These are phyloP conservation scores for Cerceris ruficornis DNA, from an alignment of 2,888 invertebrate genomes.

Conservation along the genomic window DNA sequence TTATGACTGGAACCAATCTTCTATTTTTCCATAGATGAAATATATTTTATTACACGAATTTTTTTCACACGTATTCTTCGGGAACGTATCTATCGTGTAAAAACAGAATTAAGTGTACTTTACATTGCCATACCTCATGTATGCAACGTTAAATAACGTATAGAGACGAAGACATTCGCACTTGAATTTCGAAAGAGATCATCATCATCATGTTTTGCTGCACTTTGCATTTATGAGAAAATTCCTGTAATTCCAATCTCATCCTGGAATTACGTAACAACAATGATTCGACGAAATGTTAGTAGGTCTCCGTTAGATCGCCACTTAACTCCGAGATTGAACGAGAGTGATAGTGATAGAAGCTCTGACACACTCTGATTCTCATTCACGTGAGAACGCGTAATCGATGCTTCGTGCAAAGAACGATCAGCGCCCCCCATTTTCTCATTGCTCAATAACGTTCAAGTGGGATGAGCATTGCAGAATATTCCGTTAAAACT, in stretches of 20 bases:
- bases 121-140: no score
- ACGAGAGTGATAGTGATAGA: slow-evolving; percentile 49
- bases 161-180: no score
- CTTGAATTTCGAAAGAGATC: no score
- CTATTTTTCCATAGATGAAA: no score
- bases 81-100: no score
- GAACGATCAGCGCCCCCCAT: slow-evolving; percentile 43
- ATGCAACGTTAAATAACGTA: no score
- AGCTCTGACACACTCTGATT: slow-evolving; percentile 44
- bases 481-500: slow-evolving; percentile 44
- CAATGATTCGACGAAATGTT: slow-evolving; percentile 59
- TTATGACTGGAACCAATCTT: no score
- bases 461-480: slow-evolving; percentile 32
- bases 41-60: no score
- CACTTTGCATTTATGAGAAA: slow-evolving; percentile 7
- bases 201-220: not conserved
- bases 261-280: slow-evolving; percentile 44
- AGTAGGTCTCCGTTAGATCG: slow-evolving; percentile 52
- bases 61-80: no score
- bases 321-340: slow-evolving; percentile 46
- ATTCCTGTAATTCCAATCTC: slow-evolving; percentile 44
- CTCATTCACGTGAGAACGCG: slow-evolving; percentile 43
- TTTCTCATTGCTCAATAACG: slow-evolving; percentile 39
- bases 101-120: no score
- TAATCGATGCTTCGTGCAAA: slow-evolving; percentile 37